Conservation (phyloP, 2,888 invertebrate species). For the Plagiodera versicolora region DNA sequence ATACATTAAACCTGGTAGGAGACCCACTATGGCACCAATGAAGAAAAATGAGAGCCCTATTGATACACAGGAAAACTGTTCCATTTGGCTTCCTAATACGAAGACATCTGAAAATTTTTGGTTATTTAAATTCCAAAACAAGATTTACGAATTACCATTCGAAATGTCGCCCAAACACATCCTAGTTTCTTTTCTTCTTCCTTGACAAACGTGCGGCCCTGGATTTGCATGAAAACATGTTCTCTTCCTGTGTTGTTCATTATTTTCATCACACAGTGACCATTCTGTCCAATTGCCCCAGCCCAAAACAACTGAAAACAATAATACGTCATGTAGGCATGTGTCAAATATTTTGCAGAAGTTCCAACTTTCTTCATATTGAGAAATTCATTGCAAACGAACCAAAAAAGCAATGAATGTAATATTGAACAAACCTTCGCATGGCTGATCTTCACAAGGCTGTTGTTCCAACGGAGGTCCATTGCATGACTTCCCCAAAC, state of each 20-base stretch:
- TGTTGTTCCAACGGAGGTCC: slow-evolving; percentile 64
- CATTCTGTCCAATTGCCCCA: slow-evolving; percentile 80
- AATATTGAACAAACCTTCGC: slow-evolving; percentile 57
- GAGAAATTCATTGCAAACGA: too few species aligned
- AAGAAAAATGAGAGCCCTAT: slow-evolving; percentile 38
- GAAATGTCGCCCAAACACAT: slow-evolving; percentile 57
- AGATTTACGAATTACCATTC: slow-evolving; percentile 30
- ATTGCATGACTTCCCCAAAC: slow-evolving; percentile 57
- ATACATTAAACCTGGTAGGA: slow-evolving; percentile 43
- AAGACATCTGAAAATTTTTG: slow-evolving; percentile 34
- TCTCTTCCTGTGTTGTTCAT: slow-evolving; percentile 70
- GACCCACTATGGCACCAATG: slow-evolving; percentile 42
- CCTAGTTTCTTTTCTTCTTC: slow-evolving; percentile 68
- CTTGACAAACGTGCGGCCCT: slow-evolving; percentile 67
- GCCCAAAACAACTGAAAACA: slow-evolving; percentile 61
- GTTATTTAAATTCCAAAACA: slow-evolving; percentile 13
- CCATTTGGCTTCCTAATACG: slow-evolving; percentile 24
- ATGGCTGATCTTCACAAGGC: slow-evolving; percentile 70
- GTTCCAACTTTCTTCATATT: too few species aligned
- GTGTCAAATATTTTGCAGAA: too few species aligned
- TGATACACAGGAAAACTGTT: slow-evolving; percentile 33
- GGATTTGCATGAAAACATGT: slow-evolving; percentile 62
- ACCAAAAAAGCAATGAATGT: slow-evolving; percentile 14
- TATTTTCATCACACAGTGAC: slow-evolving; percentile 65
- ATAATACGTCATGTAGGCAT: too few species aligned